These are phyloP conservation scores for Quadroppia sp. DNA, from an alignment of 2,888 invertebrate species.

Conservation along the genomic window DNA sequence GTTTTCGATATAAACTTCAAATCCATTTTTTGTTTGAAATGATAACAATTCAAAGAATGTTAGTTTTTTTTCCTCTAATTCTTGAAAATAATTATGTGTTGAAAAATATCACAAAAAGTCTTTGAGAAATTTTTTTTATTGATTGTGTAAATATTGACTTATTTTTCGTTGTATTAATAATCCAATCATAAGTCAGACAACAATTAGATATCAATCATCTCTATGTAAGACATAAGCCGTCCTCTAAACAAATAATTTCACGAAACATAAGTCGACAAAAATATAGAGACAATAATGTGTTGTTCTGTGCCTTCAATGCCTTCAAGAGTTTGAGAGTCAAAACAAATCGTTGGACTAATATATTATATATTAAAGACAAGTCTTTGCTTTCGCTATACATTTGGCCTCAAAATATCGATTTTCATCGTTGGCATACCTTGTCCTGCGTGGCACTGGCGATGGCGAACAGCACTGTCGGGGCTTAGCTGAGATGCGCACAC, in stretches of 20 bases:
- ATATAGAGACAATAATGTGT: conserved; percentile 31
- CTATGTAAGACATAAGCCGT: not conserved
- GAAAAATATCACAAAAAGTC: no score
- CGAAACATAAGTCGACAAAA: conserved; percentile 16
- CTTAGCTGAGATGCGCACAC: not conserved
- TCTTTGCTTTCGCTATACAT: conserved; percentile 6
- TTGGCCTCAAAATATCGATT: conserved; percentile 12
- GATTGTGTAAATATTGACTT: not conserved
- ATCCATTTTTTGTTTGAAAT: no score
- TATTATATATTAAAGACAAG: conserved; percentile 28
- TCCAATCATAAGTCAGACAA: conserved; percentile 9
- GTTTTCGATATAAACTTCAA: not conserved
- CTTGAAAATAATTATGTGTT: no score
- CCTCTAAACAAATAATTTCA: not conserved
- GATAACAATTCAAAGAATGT: no score
- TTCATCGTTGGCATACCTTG: not conserved
- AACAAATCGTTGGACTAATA: conserved; percentile 28
- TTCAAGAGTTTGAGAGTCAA: conserved; percentile 22
- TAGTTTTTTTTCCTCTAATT: no score
- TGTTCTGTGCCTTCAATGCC: no score
- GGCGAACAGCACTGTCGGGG: not conserved
- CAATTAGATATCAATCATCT: conserved; percentile 27
- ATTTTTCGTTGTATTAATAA: not conserved
- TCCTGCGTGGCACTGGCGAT: not conserved
- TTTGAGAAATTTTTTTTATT: not conserved